These are phyloP conservation scores for Dunckerocampus dactyliophorus DNA, from an alignment of 2,113 vertebrate species.

Conservation along the genomic window DNA sequence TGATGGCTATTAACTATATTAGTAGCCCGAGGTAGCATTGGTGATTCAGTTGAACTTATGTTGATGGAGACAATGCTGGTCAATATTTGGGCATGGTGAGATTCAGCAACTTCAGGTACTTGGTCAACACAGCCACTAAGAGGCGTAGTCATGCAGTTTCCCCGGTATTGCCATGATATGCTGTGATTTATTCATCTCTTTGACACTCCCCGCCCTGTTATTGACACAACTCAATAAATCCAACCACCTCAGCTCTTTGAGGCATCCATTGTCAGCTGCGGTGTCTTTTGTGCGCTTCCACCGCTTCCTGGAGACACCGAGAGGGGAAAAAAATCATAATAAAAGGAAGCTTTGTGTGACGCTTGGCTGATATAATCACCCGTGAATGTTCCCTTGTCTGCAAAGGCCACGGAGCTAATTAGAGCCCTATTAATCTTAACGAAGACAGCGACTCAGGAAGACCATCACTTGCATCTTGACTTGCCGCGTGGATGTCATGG, in stretches of 20 bases:
- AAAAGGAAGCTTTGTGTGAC: slow-evolving; percentile 18
- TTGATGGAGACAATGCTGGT: too few species aligned
- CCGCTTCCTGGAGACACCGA: not conserved
- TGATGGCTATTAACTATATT: too few species aligned
- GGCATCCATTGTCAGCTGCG: not conserved
- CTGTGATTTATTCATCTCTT: not conserved
- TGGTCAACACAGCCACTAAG: too few species aligned
- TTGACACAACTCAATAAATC: too few species aligned
- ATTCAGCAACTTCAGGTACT: too few species aligned
- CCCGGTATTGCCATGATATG: too few species aligned
- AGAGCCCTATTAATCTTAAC: slow-evolving; percentile 26
- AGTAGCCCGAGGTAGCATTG: too few species aligned
- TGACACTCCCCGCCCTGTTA: too few species aligned
- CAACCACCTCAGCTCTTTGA: not conserved
- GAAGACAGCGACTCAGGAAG: slow-evolving; percentile 4
- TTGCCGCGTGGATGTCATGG: not conserved
- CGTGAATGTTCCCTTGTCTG: slow-evolving; percentile 13
- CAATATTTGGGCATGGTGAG: too few species aligned
- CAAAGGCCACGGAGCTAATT: slow-evolving; percentile 43
- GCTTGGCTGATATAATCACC: slow-evolving; percentile 18
- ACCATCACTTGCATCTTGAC: slow-evolving; percentile 3
- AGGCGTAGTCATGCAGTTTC: too few species aligned
- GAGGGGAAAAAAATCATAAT: not conserved
- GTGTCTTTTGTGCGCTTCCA: not conserved
- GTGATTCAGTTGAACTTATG: too few species aligned